Conservation (phyloP, 2,888 invertebrate species). For the Leucophora obtusa region DNA sequence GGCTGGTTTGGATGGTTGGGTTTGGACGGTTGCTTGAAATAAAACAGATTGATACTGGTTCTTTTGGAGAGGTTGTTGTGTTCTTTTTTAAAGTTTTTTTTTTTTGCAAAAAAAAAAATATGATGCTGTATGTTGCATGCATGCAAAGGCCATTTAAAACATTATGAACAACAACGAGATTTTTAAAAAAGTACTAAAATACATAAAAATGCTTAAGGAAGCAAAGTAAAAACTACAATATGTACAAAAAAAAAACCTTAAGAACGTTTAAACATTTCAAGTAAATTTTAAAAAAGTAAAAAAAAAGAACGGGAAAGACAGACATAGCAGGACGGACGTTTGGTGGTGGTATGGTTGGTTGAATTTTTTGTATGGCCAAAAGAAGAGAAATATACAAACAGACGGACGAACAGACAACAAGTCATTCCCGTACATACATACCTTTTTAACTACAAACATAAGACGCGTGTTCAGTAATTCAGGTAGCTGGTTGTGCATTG, state of each 20-base stretch:
- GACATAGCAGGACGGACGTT: slow-evolving; percentile 24
- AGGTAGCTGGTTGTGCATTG: slow-evolving; percentile 76
- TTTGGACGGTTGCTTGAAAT: slow-evolving; percentile 19
- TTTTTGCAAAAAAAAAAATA: slow-evolving; percentile 42
- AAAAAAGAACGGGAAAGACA: slow-evolving; percentile 36
- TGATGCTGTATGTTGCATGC: slow-evolving; percentile 61
- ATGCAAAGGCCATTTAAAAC: slow-evolving; percentile 63
- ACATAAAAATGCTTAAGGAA: slow-evolving; percentile 69
- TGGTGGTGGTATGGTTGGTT: slow-evolving; percentile 32
- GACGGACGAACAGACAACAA: slow-evolving; percentile 44
- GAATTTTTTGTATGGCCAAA: slow-evolving; percentile 20
- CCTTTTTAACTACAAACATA: slow-evolving; percentile 67
- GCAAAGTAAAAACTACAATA: slow-evolving; percentile 54
- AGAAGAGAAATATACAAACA: slow-evolving; percentile 26
- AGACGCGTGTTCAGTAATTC: slow-evolving; percentile 78
- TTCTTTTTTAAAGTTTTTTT: slow-evolving; percentile 10
- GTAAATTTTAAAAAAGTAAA: slow-evolving; percentile 25
- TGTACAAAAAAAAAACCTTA: slow-evolving; percentile 61
- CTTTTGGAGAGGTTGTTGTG: slow-evolving; percentile 49
- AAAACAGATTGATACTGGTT: slow-evolving; percentile 57
- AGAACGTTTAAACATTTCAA: slow-evolving; percentile 61
- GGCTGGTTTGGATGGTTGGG: slow-evolving; percentile 40
- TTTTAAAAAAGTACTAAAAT: slow-evolving; percentile 66
- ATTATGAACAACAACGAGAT: slow-evolving; percentile 51
- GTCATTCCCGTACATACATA: slow-evolving; percentile 64